These are phyloP conservation scores for Acanthosepion esculentum DNA, from an alignment of 2,888 invertebrate genomes.

Conservation along the genomic window DNA sequence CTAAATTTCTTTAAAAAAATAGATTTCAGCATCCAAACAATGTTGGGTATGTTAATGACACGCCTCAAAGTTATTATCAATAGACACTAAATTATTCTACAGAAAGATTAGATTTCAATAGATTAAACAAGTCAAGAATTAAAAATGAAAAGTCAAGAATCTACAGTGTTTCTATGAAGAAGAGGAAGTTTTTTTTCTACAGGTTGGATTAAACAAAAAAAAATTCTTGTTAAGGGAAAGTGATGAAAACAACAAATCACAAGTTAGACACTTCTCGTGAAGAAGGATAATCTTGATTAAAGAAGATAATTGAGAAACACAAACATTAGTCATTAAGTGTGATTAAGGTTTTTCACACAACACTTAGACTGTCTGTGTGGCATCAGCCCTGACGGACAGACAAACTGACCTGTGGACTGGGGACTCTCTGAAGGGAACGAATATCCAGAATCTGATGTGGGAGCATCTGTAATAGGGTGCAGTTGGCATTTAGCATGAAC, in stretches of 20 bases:
- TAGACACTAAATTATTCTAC: too few species aligned
- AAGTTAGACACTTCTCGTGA: background rate
- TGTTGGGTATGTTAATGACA: too few species aligned
- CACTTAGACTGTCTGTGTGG: background rate
- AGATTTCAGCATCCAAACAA: too few species aligned
- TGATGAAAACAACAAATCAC: background rate
- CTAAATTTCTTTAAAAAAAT: too few species aligned
- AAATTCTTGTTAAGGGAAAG: background rate
- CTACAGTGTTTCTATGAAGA: background rate
- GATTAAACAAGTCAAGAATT: too few species aligned
- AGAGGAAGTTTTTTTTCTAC: background rate
- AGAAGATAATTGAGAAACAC: background rate
- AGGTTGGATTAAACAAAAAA: background rate
- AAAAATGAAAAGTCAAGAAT: background rate
- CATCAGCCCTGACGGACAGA: background rate
- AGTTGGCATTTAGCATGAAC: background rate
- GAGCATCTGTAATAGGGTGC: background rate
- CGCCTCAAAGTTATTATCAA: too few species aligned
- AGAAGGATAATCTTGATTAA: background rate
- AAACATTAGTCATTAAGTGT: background rate
- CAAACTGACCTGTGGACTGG: background rate
- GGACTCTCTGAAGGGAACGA: background rate
- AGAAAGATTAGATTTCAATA: too few species aligned
- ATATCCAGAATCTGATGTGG: background rate
- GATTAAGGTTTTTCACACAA: background rate